phyloP scores from a whole-genome alignment of 2,113 vertebrate species.

The Callionymus lyra region DNA sequence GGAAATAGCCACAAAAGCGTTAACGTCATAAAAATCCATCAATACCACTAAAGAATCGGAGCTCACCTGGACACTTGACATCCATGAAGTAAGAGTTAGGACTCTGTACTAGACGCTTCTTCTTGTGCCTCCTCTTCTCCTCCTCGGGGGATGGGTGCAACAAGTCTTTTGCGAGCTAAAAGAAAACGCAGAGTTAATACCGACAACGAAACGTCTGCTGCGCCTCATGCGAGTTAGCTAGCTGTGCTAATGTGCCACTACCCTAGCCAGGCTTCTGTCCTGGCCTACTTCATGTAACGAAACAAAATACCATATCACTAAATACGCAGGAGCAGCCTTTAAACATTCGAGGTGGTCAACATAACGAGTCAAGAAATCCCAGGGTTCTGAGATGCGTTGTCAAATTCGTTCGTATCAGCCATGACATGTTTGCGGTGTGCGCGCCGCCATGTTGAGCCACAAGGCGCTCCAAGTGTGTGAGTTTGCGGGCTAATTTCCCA shows the following conservation, averaged over 20 bases:
- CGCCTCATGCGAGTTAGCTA: not conserved
- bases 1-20: not conserved
- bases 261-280: slow-evolving; percentile 5
- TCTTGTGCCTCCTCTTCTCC: slow-evolving; percentile 89
- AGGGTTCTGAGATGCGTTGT: not conserved
- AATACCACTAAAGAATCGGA: not conserved
- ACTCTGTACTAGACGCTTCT: slow-evolving; percentile 87
- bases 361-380: not conserved
- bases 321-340: not conserved
- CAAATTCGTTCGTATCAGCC: not conserved
- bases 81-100: slow-evolving; percentile 92
- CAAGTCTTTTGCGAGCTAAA: slow-evolving; percentile 81
- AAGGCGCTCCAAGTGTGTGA: slow-evolving; percentile 28
- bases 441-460: slow-evolving; percentile 70
- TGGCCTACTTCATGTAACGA: slow-evolving; percentile 31
- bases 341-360: not conserved
- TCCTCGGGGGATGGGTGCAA: slow-evolving; percentile 85
- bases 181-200: not conserved
- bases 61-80: slow-evolving; percentile 80
- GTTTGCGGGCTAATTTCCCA: not conserved
- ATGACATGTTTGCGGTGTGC: slow-evolving; percentile 56
- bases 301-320: no score
- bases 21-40: not conserved
- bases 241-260: not conserved
- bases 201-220: not conserved